Base-by-base conservation (phyloP, 2,888 invertebrate species). In the Entomobrya multifasciata region DNA sequence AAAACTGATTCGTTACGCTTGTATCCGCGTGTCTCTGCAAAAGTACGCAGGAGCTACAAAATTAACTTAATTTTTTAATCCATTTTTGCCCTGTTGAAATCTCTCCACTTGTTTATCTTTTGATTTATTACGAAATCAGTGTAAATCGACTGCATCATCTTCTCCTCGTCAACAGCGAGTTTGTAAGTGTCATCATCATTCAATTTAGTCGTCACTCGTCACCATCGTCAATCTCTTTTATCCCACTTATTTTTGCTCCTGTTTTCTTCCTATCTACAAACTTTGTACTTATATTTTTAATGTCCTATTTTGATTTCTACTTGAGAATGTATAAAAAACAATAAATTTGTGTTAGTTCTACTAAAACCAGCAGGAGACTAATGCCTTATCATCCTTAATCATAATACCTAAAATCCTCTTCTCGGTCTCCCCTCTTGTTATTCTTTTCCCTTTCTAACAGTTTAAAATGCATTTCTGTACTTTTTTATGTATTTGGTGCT, bases 271-370 rank as follows among this genome's bases (percentile, higher is more conserved):
- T 8, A 4, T 36, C 36, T 36, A 36, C n/a, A n/a, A n/a, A n/a
- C n/a, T n/a, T n/a, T n/a, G n/a, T n/a, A n/a, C n/a, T n/a, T 36
- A 30, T 11, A 41, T 36, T 65, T 36, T 17, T n/a, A n/a, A 36
- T 65, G 30, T 41, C 41, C 65, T 20, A 65, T 65, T 65, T 65
- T 55, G 17, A 76, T 76, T 76, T 52, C 13, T 76, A 55, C 13
- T 15, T 25, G 22, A 3, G 5, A 10, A 17, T 36, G n/a, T 27
- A 22, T 6, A 36, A 36, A 36, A 36, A 36, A 36, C 36, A 36
- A 36, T 36, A 36, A 36, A 36, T 36, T 36, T 72, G 15, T 44
- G 3, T 15, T 52, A 30, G 13, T 36, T 10, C 15, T 11, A 49
- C 52, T 49, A 55, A 55, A 76, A 10, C 17, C 65, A 65, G 36